Percentiles rank a stretch among this genome's conserved stretches.
Conservation (phyloP, 2,888 invertebrate genomes). For the Apodemia zela region DNA sequence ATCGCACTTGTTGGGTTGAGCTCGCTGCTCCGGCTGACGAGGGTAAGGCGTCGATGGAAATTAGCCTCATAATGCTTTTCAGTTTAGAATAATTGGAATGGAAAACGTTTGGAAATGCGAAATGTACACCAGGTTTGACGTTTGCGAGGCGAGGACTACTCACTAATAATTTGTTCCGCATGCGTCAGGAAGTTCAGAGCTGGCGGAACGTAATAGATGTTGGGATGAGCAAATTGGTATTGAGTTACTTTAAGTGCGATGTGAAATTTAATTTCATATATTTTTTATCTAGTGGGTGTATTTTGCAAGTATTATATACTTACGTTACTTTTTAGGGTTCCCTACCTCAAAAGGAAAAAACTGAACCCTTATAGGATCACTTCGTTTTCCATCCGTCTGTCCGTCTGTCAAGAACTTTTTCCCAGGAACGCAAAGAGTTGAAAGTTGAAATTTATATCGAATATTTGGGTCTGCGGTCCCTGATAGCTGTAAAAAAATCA, state of each 20-base stretch:
- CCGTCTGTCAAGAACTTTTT: too few relatives aligned
- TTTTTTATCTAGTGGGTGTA: background rate
- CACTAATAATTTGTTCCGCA: background rate
- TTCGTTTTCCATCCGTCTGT: too few relatives aligned
- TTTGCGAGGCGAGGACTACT: background rate
- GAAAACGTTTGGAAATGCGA: slow-evolving; percentile 25
- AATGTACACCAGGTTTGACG: slow-evolving; percentile 7
- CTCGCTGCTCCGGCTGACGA: slow-evolving; percentile 27
- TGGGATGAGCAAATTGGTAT: slow-evolving; percentile 19
- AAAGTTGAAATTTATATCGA: too few relatives aligned
- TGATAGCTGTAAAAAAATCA: too few relatives aligned
- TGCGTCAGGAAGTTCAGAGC: background rate
- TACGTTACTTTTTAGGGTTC: too few relatives aligned
- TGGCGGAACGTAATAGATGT: background rate
- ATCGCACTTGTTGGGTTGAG: slow-evolving; percentile 45
- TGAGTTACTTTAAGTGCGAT: slow-evolving; percentile 14
- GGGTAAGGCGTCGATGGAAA: slow-evolving; percentile 33
- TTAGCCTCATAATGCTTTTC: slow-evolving; percentile 30
- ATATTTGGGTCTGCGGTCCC: too few relatives aligned
- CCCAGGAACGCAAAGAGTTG: too few relatives aligned
- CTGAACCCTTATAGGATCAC: too few relatives aligned
- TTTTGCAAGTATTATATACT: too few relatives aligned
- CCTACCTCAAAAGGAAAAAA: too few relatives aligned
- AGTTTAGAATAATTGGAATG: slow-evolving; percentile 23
- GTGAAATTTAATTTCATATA: background rate